These are phyloP conservation scores for Melanostoma mellinum DNA, from an alignment of 2,888 invertebrate species.

Conservation along the genomic window DNA sequence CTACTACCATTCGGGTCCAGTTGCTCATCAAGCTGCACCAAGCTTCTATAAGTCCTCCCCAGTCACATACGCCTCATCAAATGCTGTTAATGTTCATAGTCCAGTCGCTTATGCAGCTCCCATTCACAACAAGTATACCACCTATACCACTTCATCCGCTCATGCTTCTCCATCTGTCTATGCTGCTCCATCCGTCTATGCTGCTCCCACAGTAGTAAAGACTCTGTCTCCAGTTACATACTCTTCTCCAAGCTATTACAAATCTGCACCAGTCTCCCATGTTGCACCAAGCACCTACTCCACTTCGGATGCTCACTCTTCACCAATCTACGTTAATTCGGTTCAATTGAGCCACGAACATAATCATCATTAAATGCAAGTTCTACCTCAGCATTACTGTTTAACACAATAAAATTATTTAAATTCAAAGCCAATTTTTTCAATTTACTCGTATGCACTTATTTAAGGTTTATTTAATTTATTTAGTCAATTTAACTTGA, in stretches of 20 bases:
- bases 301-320: slow-evolving; percentile 36
- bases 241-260: slow-evolving; percentile 41
- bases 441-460: no score
- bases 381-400: no score
- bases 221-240: slow-evolving; percentile 49
- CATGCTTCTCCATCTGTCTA: slow-evolving; percentile 22
- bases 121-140: slow-evolving; percentile 5
- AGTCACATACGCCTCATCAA: slow-evolving; percentile 26
- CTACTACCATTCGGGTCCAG: slow-evolving; percentile 35
- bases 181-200: slow-evolving; percentile 33
- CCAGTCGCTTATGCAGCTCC: slow-evolving; percentile 37
- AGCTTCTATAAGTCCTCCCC: slow-evolving; percentile 6
- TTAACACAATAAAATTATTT: no score
- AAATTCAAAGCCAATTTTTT: no score
- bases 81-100: slow-evolving; percentile 1
- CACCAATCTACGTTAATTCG: slow-evolving; percentile 49
- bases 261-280: slow-evolving; percentile 44
- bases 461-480: no score
- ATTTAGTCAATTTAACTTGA: no score
- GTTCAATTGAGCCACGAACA: slow-evolving; percentile 39
- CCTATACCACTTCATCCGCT: not conserved
- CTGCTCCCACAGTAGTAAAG: slow-evolving; percentile 33
- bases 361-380: slow-evolving; percentile 11
- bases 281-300: slow-evolving; percentile 67
- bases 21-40: slow-evolving; percentile 10